A percentile compares a stretch with the other conserved stretches of the same genome.
phyloP scores from a whole-genome alignment of 2,888 invertebrate species.

The Epirrita christyi region DNA sequence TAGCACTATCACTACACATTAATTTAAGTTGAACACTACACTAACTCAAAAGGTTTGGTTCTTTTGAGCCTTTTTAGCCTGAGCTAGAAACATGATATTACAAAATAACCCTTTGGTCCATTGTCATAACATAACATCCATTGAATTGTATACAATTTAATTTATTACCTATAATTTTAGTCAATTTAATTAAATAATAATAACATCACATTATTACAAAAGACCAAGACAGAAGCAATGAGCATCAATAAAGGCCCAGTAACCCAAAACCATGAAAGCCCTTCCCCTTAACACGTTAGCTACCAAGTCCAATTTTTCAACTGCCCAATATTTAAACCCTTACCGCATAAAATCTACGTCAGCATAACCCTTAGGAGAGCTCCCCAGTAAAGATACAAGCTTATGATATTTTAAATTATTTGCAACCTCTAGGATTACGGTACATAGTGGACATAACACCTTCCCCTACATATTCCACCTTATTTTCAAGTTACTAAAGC shows the following conservation, averaged over 20 bases:
- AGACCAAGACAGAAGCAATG: not conserved
- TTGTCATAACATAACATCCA: too few species aligned
- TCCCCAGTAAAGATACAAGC: slow-evolving; percentile 26
- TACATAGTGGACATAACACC: slow-evolving; percentile 20
- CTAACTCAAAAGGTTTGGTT: too few species aligned
- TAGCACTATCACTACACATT: too few species aligned
- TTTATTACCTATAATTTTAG: too few species aligned
- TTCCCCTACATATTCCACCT: slow-evolving; percentile 1
- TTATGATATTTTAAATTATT: slow-evolving; percentile 38
- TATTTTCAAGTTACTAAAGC: slow-evolving; percentile 9
- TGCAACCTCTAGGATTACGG: slow-evolving; percentile 27
- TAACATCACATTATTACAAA: too few species aligned
- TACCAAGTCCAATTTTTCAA: slow-evolving; percentile 26
- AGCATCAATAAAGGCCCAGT: not conserved
- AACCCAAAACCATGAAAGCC: slow-evolving; percentile 8
- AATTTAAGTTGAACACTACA: too few species aligned
- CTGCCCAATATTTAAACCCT: slow-evolving; percentile 19
- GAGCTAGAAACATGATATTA: too few species aligned
- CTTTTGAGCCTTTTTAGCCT: too few species aligned
- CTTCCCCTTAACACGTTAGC: slow-evolving; percentile 8
- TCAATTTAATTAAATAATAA: too few species aligned
- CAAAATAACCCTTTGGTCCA: too few species aligned
- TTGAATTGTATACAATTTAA: too few species aligned
- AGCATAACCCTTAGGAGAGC: slow-evolving; percentile 32
- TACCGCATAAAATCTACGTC: slow-evolving; percentile 26